Conservation (phyloP, 2,797 vertebrate genomes). For the Adelosebastes latens region DNA sequence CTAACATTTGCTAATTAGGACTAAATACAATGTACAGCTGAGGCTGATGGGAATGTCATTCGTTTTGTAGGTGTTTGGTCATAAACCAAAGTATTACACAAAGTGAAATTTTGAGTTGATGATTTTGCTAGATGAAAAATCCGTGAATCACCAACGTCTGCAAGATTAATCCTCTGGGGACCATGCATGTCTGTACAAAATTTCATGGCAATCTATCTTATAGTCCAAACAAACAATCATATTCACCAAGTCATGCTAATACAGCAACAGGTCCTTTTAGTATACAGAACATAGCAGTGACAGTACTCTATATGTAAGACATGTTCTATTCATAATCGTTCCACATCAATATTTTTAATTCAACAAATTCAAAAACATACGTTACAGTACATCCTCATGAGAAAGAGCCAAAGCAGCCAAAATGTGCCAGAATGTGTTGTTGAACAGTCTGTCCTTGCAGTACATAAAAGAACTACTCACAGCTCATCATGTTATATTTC, state of each 20-base stretch:
- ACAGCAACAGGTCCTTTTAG: background rate
- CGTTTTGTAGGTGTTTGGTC: background rate
- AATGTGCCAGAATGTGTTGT: background rate
- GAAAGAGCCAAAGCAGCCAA: conserved; percentile 1
- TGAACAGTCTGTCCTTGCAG: background rate
- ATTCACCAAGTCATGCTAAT: background rate
- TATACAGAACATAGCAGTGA: background rate
- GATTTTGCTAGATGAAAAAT: background rate
- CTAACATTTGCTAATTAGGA: background rate
- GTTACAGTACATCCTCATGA: background rate
- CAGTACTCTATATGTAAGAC: background rate
- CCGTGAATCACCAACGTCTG: background rate
- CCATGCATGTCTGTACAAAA: background rate
- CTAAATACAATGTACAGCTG: background rate
- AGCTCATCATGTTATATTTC: conserved; percentile 25
- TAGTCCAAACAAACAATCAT: background rate
- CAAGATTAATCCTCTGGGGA: background rate
- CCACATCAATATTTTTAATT: background rate
- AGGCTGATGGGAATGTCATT: background rate
- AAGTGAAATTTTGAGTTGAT: background rate
- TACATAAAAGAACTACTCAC: conserved; percentile 3
- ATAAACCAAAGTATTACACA: background rate
- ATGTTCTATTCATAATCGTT: background rate
- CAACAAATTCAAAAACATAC: background rate
- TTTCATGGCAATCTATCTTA: background rate